These are phyloP conservation scores for Busseola fusca DNA, from an alignment of 2,888 invertebrate genomes.

Conservation along the genomic window DNA sequence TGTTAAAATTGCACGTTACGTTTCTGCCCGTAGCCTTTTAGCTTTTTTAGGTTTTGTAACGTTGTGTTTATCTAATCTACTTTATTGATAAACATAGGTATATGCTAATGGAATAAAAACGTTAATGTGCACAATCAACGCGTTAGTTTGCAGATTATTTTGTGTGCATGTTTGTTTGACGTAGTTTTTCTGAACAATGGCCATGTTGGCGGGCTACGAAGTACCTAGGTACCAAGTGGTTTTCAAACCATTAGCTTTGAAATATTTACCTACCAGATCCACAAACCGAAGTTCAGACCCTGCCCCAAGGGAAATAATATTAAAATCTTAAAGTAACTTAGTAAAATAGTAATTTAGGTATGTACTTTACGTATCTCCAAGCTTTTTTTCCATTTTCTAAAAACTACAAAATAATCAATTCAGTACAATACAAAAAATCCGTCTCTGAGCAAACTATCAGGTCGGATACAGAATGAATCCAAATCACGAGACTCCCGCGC, in stretches of 20 bases:
- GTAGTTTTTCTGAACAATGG: constrained; percentile 24
- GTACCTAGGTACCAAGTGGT: neutral
- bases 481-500: constrained; percentile 22
- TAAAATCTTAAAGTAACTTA: neutral
- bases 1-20: constrained; percentile 56
- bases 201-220: constrained; percentile 3
- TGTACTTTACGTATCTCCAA: neutral
- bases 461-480: constrained; percentile 27
- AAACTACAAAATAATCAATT: constrained; percentile 21
- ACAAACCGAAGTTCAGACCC: neutral
- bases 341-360: neutral
- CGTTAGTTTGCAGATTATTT: constrained; percentile 39
- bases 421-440: constrained; percentile 21
- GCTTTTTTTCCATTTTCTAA: neutral
- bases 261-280: neutral
- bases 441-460: constrained; percentile 6
- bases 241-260: neutral
- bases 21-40: constrained; percentile 45
- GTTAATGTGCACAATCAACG: constrained; percentile 45
- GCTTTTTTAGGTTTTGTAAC: constrained; percentile 39
- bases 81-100: constrained; percentile 51
- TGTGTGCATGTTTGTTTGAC: constrained; percentile 38
- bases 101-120: constrained; percentile 50
- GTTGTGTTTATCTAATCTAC: constrained; percentile 52
- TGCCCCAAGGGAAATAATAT: no score